Percentiles rank a stretch among this genome's conserved stretches.
Conservation (phyloP, 2,113 vertebrate genomes). For the Erinaceus europaeus region DNA sequence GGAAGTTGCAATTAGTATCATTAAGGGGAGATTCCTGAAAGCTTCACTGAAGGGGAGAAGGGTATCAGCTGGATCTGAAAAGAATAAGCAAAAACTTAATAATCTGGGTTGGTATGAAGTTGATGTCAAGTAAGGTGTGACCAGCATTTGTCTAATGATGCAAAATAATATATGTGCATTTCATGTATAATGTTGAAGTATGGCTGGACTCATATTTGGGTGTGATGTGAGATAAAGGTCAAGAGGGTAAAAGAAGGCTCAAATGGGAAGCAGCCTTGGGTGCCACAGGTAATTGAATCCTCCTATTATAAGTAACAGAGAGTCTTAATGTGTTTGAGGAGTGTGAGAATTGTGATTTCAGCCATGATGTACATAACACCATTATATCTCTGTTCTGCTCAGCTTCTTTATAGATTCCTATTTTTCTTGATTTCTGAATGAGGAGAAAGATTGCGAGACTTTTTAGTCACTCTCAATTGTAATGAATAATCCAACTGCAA, state of each 20-base stretch:
- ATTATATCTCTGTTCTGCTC: neutral
- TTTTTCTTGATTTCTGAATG: neutral
- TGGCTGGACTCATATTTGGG: neutral
- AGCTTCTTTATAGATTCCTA: neutral
- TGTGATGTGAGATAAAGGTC: neutral
- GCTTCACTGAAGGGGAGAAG: neutral
- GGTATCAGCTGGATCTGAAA: neutral
- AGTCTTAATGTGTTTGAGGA: neutral
- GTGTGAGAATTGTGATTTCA: neutral
- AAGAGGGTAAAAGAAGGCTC: neutral
- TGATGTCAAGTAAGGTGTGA: neutral
- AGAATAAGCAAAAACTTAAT: neutral
- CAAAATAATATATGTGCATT: neutral
- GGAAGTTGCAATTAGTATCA: neutral
- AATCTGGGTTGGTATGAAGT: neutral
- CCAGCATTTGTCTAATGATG: neutral
- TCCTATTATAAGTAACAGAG: neutral
- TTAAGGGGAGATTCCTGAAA: neutral
- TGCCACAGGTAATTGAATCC: neutral
- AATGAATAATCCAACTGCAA: neutral
- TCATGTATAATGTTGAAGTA: neutral
- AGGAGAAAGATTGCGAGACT: neutral
- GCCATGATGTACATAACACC: too few species aligned
- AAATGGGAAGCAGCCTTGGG: neutral
- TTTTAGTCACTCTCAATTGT: neutral